Evolutionary conservation across 2,113 vertebrate genomes (phyloP), one percentile per base, ranked within the genome.

Genomic region (Lepisosteus oculatus): DNA sequence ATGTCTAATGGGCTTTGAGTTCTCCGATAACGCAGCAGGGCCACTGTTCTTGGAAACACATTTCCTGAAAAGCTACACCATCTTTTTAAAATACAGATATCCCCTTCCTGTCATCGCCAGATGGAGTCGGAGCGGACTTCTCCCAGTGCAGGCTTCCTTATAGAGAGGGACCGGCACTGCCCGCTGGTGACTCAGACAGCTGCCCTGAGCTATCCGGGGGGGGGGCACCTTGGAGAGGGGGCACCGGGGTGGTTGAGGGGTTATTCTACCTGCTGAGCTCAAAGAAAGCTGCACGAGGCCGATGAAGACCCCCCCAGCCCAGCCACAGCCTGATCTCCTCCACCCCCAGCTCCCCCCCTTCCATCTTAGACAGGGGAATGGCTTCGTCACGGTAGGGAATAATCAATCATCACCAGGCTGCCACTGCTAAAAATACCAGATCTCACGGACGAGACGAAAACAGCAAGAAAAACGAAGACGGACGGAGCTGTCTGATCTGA

Each of bases 1-100:
- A 51, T 55, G 72, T 42, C 55, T 55, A 41, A 14, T 43, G 3
- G 17, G 66, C 55, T 13, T 61, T 42, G 54, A 15, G 15, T 51
- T 15, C 41, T n/a, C 3, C 17, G 5, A 55, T 41, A 43, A 51
- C 55, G 29, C 56, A n/a, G 17, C 43, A 42, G n/a, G 42, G 3
- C 44, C 17, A 15, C 55, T 51, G 71, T 56, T 70, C 69, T 61
- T 70, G 64, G 65, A 72, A 59, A 55, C 54, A 59, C 8, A 29
- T 43, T 45, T 61, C 45, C 44, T 61, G 56, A 55, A 61, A 61
- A 67, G 64, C 43, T 61, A 67, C 42, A 54, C 65, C 65, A 42
- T 65, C 56, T 67, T 67, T 73, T 61, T 47, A 67, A 73, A 67
- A 68, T 61, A 62, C 56, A 68, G 12, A 73, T 62, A 61, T 54